Percentiles rank a stretch among this genome's conserved stretches.
Evolutionary conservation across 2,888 invertebrate genomes (phyloP).

Genomic region (Spodoptera picta): DNA sequence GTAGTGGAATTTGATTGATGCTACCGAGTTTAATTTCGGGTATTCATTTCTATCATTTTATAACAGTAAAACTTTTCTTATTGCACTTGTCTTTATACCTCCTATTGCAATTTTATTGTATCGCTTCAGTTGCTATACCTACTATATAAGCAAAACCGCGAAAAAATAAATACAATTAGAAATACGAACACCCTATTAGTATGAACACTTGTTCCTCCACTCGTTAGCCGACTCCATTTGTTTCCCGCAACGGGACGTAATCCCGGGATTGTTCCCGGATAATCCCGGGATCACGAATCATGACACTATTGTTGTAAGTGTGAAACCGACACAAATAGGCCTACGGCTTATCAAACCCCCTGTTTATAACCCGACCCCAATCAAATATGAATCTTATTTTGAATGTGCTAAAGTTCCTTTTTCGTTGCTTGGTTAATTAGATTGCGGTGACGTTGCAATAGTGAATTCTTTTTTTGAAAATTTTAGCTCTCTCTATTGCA

Average conservation of each 20-base stretch:
- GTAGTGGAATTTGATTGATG: too few relatives aligned
- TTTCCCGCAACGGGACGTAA: conserved; percentile 87
- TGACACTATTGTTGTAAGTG: conserved; percentile 89
- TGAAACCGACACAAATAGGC: conserved; percentile 89
- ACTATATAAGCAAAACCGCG: conserved; percentile 38
- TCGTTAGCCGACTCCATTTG: conserved; percentile 83
- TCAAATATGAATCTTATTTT: conserved; percentile 43
- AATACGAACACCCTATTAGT: conserved; percentile 81
- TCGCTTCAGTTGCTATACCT: not conserved
- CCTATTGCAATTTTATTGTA: too few relatives aligned
- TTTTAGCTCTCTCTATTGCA: conserved; percentile 24
- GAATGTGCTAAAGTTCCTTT: conserved; percentile 9
- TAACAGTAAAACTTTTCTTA: too few relatives aligned
- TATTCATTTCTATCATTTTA: too few relatives aligned
- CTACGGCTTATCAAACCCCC: conserved; percentile 68
- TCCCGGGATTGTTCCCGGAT: conserved; percentile 83
- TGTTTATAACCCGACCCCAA: conserved; percentile 43
- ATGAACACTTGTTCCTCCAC: conserved; percentile 76
- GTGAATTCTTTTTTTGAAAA: conserved; percentile 64
- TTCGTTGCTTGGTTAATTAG: conserved; percentile 21
- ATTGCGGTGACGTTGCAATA: conserved; percentile 64
- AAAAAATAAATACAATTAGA: conserved; percentile 68
- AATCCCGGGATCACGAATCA: conserved; percentile 88
- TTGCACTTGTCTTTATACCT: too few relatives aligned
- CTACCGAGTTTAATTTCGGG: too few relatives aligned